Conservation (phyloP, 1,140 invertebrate species). For the Plectrocnemia conspersa region DNA sequence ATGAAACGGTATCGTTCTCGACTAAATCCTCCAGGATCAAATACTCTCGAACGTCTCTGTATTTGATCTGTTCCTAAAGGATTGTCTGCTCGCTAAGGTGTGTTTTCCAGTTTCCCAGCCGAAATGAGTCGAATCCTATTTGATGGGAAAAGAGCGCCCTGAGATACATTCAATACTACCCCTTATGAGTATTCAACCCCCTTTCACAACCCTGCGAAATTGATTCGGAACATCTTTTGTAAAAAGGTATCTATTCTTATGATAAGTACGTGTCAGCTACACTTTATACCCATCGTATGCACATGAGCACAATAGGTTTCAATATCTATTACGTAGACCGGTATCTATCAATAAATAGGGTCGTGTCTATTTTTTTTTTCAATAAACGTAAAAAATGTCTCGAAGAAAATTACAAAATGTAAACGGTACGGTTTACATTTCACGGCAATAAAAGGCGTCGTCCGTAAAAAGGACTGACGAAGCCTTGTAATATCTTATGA, state of each 20-base stretch:
- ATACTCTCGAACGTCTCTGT: constrained; percentile 2
- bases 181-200: constrained; percentile 4
- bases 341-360: too few relatives aligned
- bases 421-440: neutral
- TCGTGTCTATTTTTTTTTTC: too few relatives aligned
- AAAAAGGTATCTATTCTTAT: too few relatives aligned
- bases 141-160: neutral
- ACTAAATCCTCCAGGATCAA: constrained; percentile 15
- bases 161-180: constrained; percentile 1
- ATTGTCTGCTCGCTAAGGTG: constrained; percentile 5
- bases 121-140: constrained; percentile 7
- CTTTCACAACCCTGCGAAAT: constrained; percentile 1
- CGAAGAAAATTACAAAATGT: too few relatives aligned
- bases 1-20: neutral
- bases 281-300: too few relatives aligned
- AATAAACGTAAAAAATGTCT: too few relatives aligned
- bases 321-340: too few relatives aligned
- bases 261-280: too few relatives aligned
- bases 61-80: constrained; percentile 8
- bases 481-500: neutral
- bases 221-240: constrained; percentile 6
- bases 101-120: constrained; percentile 5
- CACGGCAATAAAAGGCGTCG: neutral
- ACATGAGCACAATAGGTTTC: too few relatives aligned
- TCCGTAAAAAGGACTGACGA: neutral